These are phyloP conservation scores for Onychostoma macrolepis DNA, from an alignment of 2,113 vertebrate genomes.

Conservation along the genomic window DNA sequence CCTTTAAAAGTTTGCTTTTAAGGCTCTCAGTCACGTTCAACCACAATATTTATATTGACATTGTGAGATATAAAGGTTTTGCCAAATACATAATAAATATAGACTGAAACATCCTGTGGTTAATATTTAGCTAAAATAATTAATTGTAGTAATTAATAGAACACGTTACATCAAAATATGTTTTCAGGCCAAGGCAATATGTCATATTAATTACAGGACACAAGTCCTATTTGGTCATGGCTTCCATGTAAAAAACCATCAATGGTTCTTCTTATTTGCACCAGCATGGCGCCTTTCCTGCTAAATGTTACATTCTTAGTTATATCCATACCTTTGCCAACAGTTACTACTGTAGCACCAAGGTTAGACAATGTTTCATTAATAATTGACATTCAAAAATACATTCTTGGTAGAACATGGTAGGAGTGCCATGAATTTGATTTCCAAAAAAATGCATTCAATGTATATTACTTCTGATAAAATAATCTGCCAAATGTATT, in stretches of 20 bases:
- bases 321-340: background rate
- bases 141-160: background rate
- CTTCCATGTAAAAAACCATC: background rate
- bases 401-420: background rate
- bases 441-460: background rate
- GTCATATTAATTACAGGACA: background rate
- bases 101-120: background rate
- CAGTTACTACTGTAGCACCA: background rate
- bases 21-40: too few relatives aligned
- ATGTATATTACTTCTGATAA: background rate
- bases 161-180: background rate
- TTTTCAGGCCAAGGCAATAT: background rate
- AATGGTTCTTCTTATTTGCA: constrained; percentile 12
- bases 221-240: background rate
- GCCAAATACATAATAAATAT: background rate
- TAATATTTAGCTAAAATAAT: background rate
- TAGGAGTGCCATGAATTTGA: background rate
- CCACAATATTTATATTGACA: too few relatives aligned
- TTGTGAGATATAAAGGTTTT: background rate
- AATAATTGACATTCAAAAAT: background rate
- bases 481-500: background rate
- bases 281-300: background rate
- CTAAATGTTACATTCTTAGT: background rate
- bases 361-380: background rate
- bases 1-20: too few relatives aligned